Evolutionary conservation across 2,888 invertebrate genomes (phyloP).

Genomic region (Drosophila stalkeri): DNA sequence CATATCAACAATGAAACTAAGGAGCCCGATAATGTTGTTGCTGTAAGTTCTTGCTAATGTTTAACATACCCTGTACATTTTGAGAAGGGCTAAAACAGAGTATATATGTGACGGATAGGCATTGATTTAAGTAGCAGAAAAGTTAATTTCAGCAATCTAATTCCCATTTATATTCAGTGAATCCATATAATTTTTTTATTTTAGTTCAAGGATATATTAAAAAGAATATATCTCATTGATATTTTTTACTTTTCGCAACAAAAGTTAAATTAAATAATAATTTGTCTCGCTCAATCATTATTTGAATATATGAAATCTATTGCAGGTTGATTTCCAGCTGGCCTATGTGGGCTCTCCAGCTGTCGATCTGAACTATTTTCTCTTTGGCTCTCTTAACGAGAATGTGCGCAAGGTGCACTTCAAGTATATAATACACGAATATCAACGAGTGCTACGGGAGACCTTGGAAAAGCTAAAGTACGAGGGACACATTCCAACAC

Average conservation of each 20-base stretch:
- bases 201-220: background rate
- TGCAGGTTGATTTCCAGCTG: slow-evolving; percentile 83
- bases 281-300: background rate
- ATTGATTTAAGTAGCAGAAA: background rate
- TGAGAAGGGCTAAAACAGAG: accelerated
- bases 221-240: no score
- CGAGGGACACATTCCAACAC: slow-evolving; percentile 79
- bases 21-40: slow-evolving; percentile 82
- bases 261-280: no score
- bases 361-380: slow-evolving; percentile 83
- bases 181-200: background rate
- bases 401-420: slow-evolving; percentile 83
- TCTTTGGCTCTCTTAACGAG: slow-evolving; percentile 84
- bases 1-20: slow-evolving; percentile 81
- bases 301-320: slow-evolving; percentile 4
- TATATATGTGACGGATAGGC: background rate
- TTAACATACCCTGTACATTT: background rate
- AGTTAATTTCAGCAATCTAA: background rate
- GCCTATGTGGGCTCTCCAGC: slow-evolving; percentile 84
- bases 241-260: no score
- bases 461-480: slow-evolving; percentile 82
- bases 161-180: background rate
- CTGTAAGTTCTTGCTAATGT: slow-evolving; percentile 65
- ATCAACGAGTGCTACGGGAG: slow-evolving; percentile 79
- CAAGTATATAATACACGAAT: slow-evolving; percentile 82